Conservation (phyloP, 2,888 invertebrate genomes). For the Troglohyphantes excavatus region DNA sequence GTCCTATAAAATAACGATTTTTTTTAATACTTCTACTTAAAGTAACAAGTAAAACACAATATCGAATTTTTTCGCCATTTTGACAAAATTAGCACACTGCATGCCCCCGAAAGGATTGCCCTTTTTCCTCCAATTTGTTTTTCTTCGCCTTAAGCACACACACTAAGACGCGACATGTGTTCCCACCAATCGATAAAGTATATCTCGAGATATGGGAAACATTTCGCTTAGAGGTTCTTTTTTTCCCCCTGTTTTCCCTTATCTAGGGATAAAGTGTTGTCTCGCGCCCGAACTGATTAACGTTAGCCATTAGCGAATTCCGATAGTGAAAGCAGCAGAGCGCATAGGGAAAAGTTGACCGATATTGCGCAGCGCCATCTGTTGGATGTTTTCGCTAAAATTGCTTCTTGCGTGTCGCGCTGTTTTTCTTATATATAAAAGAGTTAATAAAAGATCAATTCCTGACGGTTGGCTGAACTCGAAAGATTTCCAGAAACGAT, state of each 20-base stretch:
- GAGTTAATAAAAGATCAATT: constrained; percentile 61
- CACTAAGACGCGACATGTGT: constrained; percentile 53
- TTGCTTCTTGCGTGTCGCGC: constrained; percentile 1
- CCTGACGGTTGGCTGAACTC: constrained; percentile 12
- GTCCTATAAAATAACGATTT: constrained; percentile 53
- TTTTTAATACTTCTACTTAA: constrained; percentile 59
- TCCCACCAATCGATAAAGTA: constrained; percentile 62
- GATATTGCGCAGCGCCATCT: constrained; percentile 63
- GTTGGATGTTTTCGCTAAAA: constrained; percentile 60
- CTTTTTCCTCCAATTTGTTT: constrained; percentile 12
- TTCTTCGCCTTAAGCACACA: constrained; percentile 35
- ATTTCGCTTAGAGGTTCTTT: constrained; percentile 45
- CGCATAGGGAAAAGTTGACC: constrained; percentile 56
- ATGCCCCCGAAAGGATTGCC: background rate
- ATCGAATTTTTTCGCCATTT: constrained; percentile 66
- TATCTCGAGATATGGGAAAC: constrained; percentile 69
- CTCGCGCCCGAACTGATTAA: constrained; percentile 61
- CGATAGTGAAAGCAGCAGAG: constrained; percentile 61
- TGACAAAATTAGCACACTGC: constrained; percentile 57
- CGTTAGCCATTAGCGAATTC: constrained; percentile 72
- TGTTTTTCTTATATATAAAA: constrained; percentile 21
- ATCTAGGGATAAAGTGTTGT: constrained; percentile 62
- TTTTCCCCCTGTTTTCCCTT: constrained; percentile 47
- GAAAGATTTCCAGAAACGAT: constrained; percentile 21
- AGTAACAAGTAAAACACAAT: constrained; percentile 65